Evolutionary conservation across 2,797 vertebrate genomes (phyloP), one percentile per base, ranked within the genome.

Genomic region (Arnoldichthys spilopterus): DNA sequence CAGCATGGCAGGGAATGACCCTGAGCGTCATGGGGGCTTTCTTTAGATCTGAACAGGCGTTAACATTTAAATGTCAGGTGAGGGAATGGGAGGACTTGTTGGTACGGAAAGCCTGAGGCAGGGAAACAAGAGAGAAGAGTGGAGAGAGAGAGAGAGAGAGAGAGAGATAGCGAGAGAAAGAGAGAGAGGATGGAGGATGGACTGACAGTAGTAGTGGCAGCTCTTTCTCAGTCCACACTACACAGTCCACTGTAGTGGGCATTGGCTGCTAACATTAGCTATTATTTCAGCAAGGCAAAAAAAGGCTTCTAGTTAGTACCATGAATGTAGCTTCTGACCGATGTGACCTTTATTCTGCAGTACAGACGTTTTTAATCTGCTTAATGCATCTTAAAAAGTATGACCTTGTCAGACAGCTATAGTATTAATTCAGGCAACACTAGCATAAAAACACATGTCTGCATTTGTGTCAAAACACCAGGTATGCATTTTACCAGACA

Each of bases 1-100:
- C 59, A 68, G 72, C 53, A 54, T 72, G 69, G 80, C 61, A 51
- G 72, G 73, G 77, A 74, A 80, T 69, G 81, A 77, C 83, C 80
- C 76, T 59, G 43, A 79, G 77, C 76, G 82, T 81, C 81, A 81
- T 66, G 74, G 71, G 43, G 54, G 53, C 66, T 81, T 84, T 81
- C 77, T 80, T 83, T 83, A 83, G 83, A 86, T 86, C 81, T 78
- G 79, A 80, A 82, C 79, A 81, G 76, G 83, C 69, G 63, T 70
- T 83, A 83, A 81, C 85, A 84, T 86, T 86, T 84, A 84, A 86
- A 86, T 82, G 83, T 84, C 81, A 83, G 83, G 71, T 83, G 66
- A 74, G 45, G 58, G 71, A 77, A 74, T 12, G 22, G 72, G 77
- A 73, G 75, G 77, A 81, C 63, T 74, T 82, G 77, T 72, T 81